A percentile compares a stretch with the other conserved stretches of the same genome.
Conservation (phyloP, 2,113 vertebrate genomes). For the Ardeotis arabs region DNA sequence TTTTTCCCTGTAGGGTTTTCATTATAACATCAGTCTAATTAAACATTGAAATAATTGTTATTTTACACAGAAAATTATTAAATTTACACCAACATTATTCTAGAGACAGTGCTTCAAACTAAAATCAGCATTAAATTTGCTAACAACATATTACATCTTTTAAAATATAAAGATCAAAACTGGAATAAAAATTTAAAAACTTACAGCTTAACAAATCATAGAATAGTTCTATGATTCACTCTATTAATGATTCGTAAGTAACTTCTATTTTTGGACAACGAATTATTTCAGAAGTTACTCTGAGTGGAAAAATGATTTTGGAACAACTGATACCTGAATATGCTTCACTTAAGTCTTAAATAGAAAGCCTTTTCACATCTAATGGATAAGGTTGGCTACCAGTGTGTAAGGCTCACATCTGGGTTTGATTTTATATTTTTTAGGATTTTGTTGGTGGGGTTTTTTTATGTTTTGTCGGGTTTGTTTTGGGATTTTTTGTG, state of each 20-base stretch:
- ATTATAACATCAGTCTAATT: background rate
- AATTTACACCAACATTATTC: background rate
- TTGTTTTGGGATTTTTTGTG: background rate
- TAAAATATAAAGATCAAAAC: background rate
- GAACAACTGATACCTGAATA: background rate
- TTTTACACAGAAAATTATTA: background rate
- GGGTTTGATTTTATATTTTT: background rate
- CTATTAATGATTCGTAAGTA: background rate
- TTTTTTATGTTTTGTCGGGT: background rate
- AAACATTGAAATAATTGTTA: background rate
- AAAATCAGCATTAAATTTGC: background rate
- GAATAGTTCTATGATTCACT: too few species aligned
- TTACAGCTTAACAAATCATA: background rate
- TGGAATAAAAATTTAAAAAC: background rate
- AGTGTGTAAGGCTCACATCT: background rate
- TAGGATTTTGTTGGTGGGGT: background rate
- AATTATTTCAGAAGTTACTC: background rate
- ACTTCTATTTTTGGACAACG: background rate
- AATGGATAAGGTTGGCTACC: background rate
- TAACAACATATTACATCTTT: background rate
- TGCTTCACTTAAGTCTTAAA: background rate
- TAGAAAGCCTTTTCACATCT: background rate
- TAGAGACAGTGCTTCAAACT: background rate
- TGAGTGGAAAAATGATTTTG: background rate
- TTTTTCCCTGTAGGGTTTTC: background rate